Evolutionary conservation across 2,113 vertebrate species (phyloP), one percentile per base, ranked within the genome.

Genomic region (Oriolus oriolus): DNA sequence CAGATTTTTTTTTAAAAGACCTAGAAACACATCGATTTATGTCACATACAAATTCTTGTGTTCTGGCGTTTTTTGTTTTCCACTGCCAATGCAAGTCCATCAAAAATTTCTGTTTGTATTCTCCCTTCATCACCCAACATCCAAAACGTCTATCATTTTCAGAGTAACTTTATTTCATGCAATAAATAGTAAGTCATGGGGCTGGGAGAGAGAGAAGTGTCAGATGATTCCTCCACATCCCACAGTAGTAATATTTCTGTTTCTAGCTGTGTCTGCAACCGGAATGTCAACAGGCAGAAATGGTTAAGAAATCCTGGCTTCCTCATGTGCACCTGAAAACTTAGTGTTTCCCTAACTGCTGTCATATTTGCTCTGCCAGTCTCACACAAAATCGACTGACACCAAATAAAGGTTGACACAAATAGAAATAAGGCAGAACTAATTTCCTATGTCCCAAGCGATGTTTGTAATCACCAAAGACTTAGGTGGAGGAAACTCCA

Each of bases 191-290:
- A 77, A 59, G 6, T 37, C 16, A 74, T 7, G 42, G 52, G 2
- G 2, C 0, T 65, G 5, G 21, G 41, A 53, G 14, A 35, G 41
- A 59, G 5, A 35, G 10, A 9, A 54, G 10, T 16, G 1, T 28
- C 27, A 47, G n/a, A 78, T n/a, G 50, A 31, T 70, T 37, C 10
- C 22, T 20, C 10, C 4, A 31, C 24, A 16, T 16, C 4, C 21
- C 3, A 3, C 42, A 74, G 3, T 3, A 65, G 16, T 26, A 31
- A 53, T 27, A 21, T 68, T 33, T 30, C 13, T 37, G 13, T 64
- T 87, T 71, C 44, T 41, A 73, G 19, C 28, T 69, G 20, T 28
- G 11, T 19, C 33, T 54, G n/a, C 26, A 87, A 54, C 2, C 15
- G 35, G 31, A 52, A 31, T 21, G 35, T 27, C 31, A 15, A 44